These are phyloP conservation scores for Drosophila infuscata DNA, from an alignment of 2,888 invertebrate species.

Conservation along the genomic window DNA sequence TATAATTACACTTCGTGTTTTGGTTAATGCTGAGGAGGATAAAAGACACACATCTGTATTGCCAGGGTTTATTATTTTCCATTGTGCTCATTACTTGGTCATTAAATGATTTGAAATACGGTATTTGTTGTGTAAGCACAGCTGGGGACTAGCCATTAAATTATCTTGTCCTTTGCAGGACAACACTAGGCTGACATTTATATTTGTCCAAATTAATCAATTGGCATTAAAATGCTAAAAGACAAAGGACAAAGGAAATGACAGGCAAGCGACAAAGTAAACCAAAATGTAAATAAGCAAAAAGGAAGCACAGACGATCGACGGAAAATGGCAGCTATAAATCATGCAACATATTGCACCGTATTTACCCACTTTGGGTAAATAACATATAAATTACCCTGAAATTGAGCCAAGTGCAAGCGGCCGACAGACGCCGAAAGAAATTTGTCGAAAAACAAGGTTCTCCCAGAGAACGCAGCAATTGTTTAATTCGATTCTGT, in stretches of 20 bases:
- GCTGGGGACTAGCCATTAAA: conserved; percentile 51
- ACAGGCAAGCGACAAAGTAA: conserved; percentile 31
- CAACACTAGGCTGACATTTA: conserved; percentile 53
- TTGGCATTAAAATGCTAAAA: conserved; percentile 55
- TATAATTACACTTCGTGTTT: conserved; percentile 49
- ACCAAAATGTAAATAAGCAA: conserved; percentile 53
- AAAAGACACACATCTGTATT: not conserved
- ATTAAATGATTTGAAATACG: conserved; percentile 42
- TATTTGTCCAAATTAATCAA: conserved; percentile 76
- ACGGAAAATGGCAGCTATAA: conserved; percentile 65
- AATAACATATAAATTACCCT: conserved; percentile 75
- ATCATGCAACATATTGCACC: conserved; percentile 76
- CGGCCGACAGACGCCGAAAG: conserved; percentile 7
- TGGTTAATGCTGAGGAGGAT: conserved; percentile 29
- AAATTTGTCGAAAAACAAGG: conserved; percentile 42
- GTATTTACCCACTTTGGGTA: conserved; percentile 54
- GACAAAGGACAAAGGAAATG: conserved; percentile 47
- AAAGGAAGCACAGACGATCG: conserved; percentile 47
- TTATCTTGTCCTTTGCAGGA: conserved; percentile 26
- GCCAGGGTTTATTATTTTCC: conserved; percentile 28
- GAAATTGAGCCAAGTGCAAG: conserved; percentile 72
- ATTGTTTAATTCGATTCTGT: conserved; percentile 53
- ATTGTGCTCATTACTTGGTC: conserved; percentile 41
- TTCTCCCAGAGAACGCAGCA: conserved; percentile 27
- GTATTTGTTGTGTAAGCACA: conserved; percentile 21